Evolutionary conservation across 1,140 invertebrate genomes (phyloP).

Genomic region (Tetramorium alpestre): DNA sequence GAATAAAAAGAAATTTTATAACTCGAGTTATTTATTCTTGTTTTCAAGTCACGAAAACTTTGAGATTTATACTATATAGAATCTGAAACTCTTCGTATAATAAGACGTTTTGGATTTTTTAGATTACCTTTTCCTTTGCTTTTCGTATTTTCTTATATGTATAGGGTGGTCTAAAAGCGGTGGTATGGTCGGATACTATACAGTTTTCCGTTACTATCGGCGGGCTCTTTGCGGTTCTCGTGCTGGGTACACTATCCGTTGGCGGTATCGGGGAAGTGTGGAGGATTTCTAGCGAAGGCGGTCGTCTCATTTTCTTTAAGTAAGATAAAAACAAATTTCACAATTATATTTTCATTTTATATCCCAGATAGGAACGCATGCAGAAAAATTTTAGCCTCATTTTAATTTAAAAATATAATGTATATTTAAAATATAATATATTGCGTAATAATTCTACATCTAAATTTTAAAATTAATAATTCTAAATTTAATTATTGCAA

Average conservation of each 20-base stretch:
- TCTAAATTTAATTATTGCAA: too few relatives aligned
- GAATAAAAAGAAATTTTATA: not conserved
- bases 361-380: not conserved
- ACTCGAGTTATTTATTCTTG: not conserved
- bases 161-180: conserved; percentile 90
- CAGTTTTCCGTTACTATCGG: conserved; percentile 89
- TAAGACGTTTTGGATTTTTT: not conserved
- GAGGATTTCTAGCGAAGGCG: conserved; percentile 73
- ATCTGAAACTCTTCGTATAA: not conserved
- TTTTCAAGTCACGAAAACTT: not conserved
- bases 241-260: conserved; percentile 87
- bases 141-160: not conserved
- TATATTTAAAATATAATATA: too few relatives aligned
- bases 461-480: too few relatives aligned
- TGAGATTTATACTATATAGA: not conserved
- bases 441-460: too few relatives aligned
- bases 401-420: too few relatives aligned
- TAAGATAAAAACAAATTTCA: conserved; percentile 43
- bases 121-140: not conserved
- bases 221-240: conserved; percentile 88
- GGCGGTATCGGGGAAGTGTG: conserved; percentile 86
- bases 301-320: conserved; percentile 77
- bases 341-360: not conserved
- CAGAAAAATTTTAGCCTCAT: too few relatives aligned
- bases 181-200: conserved; percentile 91